Percentiles rank a stretch among this genome's conserved stretches.
These are phyloP conservation scores for Carassius auratus DNA, from an alignment of 2,113 vertebrate species.

Conservation along the genomic window DNA sequence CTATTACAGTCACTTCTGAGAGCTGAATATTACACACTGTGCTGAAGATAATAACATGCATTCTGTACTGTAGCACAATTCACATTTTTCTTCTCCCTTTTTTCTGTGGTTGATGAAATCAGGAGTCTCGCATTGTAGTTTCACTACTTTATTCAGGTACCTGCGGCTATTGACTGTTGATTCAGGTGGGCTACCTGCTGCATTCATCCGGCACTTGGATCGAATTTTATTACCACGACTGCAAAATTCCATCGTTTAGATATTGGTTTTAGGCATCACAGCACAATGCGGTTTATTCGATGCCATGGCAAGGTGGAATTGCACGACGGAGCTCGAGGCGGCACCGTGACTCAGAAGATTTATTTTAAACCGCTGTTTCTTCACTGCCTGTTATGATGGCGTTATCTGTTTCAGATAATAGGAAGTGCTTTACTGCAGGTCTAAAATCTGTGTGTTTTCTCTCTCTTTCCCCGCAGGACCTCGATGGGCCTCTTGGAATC, in stretches of 20 bases:
- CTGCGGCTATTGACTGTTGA: background rate
- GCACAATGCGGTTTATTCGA: background rate
- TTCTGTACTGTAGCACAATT: conserved; percentile 2
- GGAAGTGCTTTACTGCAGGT: conserved; percentile 8
- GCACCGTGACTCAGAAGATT: conserved; percentile 14
- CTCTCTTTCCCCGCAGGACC: conserved; percentile 79
- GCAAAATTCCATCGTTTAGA: conserved; percentile 29
- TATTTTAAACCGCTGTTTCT: conserved; percentile 26
- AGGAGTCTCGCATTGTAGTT: conserved; percentile 10
- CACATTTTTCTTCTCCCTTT: background rate
- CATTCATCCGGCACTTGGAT: background rate
- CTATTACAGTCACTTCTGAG: conserved; percentile 12
- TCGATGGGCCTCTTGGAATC: conserved; percentile 98
- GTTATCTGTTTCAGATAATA: conserved; percentile 21
- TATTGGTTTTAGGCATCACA: conserved; percentile 12
- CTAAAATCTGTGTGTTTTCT: background rate
- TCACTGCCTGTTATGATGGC: conserved; percentile 22
- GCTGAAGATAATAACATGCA: background rate
- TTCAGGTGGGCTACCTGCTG: conserved; percentile 27
- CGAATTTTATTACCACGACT: conserved; percentile 6
- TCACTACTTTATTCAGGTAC: background rate
- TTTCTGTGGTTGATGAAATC: conserved; percentile 17
- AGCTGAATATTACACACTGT: conserved; percentile 12
- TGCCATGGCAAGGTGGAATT: background rate
- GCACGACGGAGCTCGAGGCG: background rate